These are phyloP conservation scores for Diplosoma virens DNA, from an alignment of 23 tunicate genomes.

Conservation along the genomic window DNA sequence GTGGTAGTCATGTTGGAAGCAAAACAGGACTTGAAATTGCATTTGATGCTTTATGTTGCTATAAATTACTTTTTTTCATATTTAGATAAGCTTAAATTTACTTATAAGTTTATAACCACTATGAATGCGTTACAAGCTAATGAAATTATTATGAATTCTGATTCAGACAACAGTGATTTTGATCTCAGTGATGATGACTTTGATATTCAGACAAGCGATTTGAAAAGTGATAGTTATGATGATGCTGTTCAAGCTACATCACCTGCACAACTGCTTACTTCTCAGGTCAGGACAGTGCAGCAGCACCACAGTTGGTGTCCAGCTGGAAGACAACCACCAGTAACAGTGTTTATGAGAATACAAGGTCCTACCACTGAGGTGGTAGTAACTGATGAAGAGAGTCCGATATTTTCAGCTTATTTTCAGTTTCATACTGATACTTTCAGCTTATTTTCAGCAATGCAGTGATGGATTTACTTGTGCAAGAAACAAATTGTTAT, in stretches of 20 bases:
- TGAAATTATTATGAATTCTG: constrained; percentile 3
- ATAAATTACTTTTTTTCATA: too few relatives aligned
- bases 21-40: too few relatives aligned
- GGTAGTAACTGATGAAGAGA: constrained; percentile 10
- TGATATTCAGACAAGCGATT: neutral
- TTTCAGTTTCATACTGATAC: too few relatives aligned
- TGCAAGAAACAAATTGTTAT: constrained; percentile 16
- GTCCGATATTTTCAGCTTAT: too few relatives aligned
- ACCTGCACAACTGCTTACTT: neutral
- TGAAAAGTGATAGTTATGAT: constrained; percentile 10
- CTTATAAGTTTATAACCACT: too few relatives aligned
- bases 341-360: neutral
- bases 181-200: neutral
- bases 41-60: too few relatives aligned
- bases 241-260: neutral
- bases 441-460: constrained; percentile 2
- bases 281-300: neutral
- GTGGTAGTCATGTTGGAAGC: too few relatives aligned
- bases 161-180: constrained; percentile 3
- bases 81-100: too few relatives aligned
- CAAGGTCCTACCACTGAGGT: constrained; percentile 13
- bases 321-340: constrained; percentile 18
- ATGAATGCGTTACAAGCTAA: too few relatives aligned
- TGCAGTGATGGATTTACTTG: neutral
- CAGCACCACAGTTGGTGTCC: constrained; percentile 6